Evolutionary conservation across 2,888 invertebrate genomes (phyloP), one percentile per base, ranked within the genome.

Genomic region (Portevinia maculata): DNA sequence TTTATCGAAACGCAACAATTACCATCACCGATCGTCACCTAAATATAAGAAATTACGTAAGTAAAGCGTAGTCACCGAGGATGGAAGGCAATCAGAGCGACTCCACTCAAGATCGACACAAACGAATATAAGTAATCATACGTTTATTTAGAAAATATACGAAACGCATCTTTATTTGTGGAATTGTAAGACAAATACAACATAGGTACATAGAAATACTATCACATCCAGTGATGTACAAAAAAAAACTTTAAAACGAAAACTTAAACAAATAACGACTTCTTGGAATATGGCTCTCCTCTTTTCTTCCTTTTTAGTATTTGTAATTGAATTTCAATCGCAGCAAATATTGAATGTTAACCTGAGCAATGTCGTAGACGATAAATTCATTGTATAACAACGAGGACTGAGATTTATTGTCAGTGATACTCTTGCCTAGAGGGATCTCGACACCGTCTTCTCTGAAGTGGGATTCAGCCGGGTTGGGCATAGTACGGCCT

Each of bases 311-410:
- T 73, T 0, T 24, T 71, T 87, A 89, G 76, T 88, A 93, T 70
- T 94, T 95, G 90, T 95, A 96, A 84, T 96, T 94, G 91, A 98
- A 98, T 84, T 97, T 94, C 92, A 96, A 93, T 88, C 95, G 94
- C 81, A 99, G 88, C 87, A 99, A 91, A 89, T 99, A 99, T 88
- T 96, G 95, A 79, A 97, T 94, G 86, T 97, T 96, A 34, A 99
- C 96, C 91, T 99, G 99, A 9, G 97, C 97, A 37, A 96, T 94
- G 90, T 99, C 98, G 90, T 99, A 99, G 0, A 99, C 98, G 90
- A 99, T 96, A 88, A 95, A 97, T 94, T 99, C 99, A 91, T 99
- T 99, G 90, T 99, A 99, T 1, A 98, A 92, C 85, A 99, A 91
- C 3, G 91, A 93, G 11, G 92, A 91, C 75, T 88, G 85, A 0